Conservation (phyloP, 2,797 vertebrate genomes). For the Mastacembelus armatus region DNA sequence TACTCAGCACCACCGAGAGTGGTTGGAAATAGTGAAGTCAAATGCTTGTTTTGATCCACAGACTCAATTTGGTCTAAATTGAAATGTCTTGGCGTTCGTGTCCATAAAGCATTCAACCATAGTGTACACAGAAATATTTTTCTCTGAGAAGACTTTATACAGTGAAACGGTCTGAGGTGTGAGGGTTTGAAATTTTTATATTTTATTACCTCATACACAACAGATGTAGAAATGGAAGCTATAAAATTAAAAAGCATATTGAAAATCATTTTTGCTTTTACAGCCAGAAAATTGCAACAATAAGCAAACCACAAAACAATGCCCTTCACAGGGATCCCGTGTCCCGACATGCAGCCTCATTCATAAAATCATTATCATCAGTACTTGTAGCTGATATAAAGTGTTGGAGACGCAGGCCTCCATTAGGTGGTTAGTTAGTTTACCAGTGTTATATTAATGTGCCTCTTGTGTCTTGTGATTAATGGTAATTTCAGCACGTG, state of each 20-base stretch:
- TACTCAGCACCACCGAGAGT: slow-evolving; percentile 24
- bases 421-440: too few species aligned
- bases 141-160: slow-evolving; percentile 30
- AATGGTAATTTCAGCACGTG: too few species aligned
- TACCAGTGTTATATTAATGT: too few species aligned
- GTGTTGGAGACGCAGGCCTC: too few species aligned
- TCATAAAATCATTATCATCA: slow-evolving; percentile 25
- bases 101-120: slow-evolving; percentile 54
- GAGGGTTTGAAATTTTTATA: slow-evolving; percentile 16
- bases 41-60: slow-evolving; percentile 46
- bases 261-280: slow-evolving; percentile 34
- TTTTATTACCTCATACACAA: slow-evolving; percentile 33
- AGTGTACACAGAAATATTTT: slow-evolving; percentile 27
- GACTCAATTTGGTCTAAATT: slow-evolving; percentile 41
- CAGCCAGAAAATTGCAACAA: slow-evolving; percentile 20
- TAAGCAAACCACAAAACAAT: slow-evolving; percentile 18
- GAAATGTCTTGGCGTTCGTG: slow-evolving; percentile 43
- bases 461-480: too few species aligned
- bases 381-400: too few species aligned
- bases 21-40: slow-evolving; percentile 25
- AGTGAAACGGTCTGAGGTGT: slow-evolving; percentile 2
- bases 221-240: slow-evolving; percentile 33
- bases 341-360: background rate
- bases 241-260: slow-evolving; percentile 22
- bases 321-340: background rate